phyloP scores from a whole-genome alignment of 2,797 vertebrate genomes.

The Ctenosaura bakeri region DNA sequence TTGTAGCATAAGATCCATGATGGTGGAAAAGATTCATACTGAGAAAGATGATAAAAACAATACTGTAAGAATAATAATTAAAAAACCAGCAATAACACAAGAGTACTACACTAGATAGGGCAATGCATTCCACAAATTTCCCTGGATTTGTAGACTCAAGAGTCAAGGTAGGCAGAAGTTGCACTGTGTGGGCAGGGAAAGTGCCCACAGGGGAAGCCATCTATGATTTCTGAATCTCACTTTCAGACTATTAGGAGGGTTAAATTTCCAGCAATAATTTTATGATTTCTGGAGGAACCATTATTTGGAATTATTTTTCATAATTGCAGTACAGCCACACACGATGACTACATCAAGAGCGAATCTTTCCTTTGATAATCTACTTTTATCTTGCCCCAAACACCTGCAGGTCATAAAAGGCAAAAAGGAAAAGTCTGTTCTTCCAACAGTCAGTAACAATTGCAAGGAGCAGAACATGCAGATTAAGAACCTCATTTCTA shows the following conservation, averaged over 20 bases:
- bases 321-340: constrained; percentile 82
- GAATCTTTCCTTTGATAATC: constrained; percentile 83
- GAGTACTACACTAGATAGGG: neutral
- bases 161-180: neutral
- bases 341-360: constrained; percentile 83
- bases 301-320: constrained; percentile 79
- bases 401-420: constrained; percentile 82
- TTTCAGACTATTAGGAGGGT: constrained; percentile 6
- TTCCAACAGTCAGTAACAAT: constrained; percentile 52
- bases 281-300: constrained; percentile 78
- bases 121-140: neutral
- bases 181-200: neutral
- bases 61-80: neutral
- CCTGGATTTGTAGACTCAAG: neutral
- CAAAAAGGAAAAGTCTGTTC: constrained; percentile 70
- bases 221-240: neutral
- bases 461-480: constrained; percentile 60
- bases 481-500: constrained; percentile 71
- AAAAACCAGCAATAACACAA: neutral
- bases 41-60: neutral
- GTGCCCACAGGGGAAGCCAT: too few relatives aligned
- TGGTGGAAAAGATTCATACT: neutral
- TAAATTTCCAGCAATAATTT: constrained; percentile 38
- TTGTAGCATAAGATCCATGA: neutral
- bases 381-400: constrained; percentile 84